Evolutionary conservation across 2,888 invertebrate genomes (phyloP).

Genomic region (Pheosia gnoma): DNA sequence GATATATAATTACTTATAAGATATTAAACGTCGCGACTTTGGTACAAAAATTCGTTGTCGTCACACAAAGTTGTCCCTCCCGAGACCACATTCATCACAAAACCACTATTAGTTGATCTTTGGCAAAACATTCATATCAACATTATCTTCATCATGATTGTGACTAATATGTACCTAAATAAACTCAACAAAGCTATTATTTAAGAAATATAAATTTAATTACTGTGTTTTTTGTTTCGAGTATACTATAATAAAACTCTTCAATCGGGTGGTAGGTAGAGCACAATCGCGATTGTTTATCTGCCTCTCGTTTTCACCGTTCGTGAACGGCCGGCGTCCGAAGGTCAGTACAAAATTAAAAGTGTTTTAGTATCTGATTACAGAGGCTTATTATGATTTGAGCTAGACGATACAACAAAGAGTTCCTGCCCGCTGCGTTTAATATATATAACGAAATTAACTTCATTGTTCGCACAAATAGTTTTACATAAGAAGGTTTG

Average conservation of each 20-base stretch:
- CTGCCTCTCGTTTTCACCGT: slow-evolving; percentile 78
- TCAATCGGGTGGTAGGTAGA: slow-evolving; percentile 62
- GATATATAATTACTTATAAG: too few relatives aligned
- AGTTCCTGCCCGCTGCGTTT: slow-evolving; percentile 61
- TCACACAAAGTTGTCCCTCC: too few relatives aligned
- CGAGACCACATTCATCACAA: too few relatives aligned
- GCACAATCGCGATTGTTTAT: slow-evolving; percentile 76
- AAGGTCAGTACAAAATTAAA: slow-evolving; percentile 81
- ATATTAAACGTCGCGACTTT: too few relatives aligned
- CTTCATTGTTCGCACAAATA: slow-evolving; percentile 35
- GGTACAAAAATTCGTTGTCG: too few relatives aligned
- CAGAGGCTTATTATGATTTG: slow-evolving; percentile 68
- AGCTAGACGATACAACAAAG: slow-evolving; percentile 55
- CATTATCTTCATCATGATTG: too few relatives aligned
- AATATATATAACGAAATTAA: slow-evolving; percentile 45
- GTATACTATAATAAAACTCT: slow-evolving; percentile 57
- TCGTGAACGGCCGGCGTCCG: slow-evolving; percentile 75
- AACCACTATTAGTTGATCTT: too few relatives aligned
- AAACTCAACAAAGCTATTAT: not conserved
- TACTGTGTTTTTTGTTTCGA: slow-evolving; percentile 19
- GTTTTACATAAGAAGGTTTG: slow-evolving; percentile 26
- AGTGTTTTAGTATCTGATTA: slow-evolving; percentile 81
- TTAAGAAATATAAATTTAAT: not conserved
- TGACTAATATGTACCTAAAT: too few relatives aligned
- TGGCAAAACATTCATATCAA: too few relatives aligned